Conservation (phyloP, 2,888 invertebrate species). For the Pseudanteris insignis region DNA sequence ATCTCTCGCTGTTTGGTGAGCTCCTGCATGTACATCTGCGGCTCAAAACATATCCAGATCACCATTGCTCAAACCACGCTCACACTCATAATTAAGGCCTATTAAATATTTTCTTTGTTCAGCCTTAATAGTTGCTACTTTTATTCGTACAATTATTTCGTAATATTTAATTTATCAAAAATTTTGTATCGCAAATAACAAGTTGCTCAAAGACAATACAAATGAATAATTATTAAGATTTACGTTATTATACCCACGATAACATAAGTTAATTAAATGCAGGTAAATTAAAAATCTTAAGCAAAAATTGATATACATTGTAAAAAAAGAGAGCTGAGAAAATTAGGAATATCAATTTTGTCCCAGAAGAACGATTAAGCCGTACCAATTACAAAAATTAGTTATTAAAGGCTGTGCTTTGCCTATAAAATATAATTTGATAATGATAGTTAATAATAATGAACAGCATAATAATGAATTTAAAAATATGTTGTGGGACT, state of each 20-base stretch:
- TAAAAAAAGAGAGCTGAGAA: too few species aligned
- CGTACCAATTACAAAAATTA: too few species aligned
- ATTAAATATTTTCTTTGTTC: conserved; percentile 55
- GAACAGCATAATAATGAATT: too few species aligned
- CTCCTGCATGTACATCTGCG: conserved; percentile 89
- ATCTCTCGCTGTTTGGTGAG: conserved; percentile 87
- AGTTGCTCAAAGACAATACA: conserved; percentile 32
- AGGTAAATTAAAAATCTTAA: not conserved
- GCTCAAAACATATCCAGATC: conserved; percentile 67
- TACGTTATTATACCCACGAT: not conserved
- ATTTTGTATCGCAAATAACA: conserved; percentile 28
- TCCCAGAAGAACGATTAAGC: too few species aligned
- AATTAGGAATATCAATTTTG: too few species aligned
- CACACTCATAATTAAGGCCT: conserved; percentile 48
- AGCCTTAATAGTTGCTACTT: conserved; percentile 40
- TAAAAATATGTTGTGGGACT: too few species aligned
- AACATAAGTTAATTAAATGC: not conserved
- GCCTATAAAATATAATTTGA: too few species aligned
- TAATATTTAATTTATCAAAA: conserved; percentile 19
- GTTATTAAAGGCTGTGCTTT: too few species aligned
- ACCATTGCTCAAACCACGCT: conserved; percentile 64
- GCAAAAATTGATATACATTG: too few species aligned
- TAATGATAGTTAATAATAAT: too few species aligned
- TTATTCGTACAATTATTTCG: conserved; percentile 38
- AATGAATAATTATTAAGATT: not conserved